Percentiles rank a stretch among this genome's conserved stretches.
Evolutionary conservation across 53 echinoderm and acorn worm genomes (phyloP).

Genomic region (Holothuria leucospilota): DNA sequence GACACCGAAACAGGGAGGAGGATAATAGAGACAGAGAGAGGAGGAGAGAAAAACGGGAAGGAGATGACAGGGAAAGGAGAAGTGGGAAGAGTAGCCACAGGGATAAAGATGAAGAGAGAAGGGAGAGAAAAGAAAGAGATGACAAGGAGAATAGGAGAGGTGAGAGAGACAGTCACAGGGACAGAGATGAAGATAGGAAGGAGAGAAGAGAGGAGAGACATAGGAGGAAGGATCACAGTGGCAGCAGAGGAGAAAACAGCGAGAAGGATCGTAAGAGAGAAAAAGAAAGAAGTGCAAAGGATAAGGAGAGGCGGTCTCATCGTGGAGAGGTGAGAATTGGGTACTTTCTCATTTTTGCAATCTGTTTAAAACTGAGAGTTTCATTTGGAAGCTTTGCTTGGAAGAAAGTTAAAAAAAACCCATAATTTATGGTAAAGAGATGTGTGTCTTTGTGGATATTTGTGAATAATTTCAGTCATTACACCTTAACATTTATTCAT

Average conservation of each 20-base stretch:
- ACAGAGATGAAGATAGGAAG: slow-evolving; percentile 44
- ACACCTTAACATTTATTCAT: too few species aligned
- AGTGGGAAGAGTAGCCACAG: slow-evolving; percentile 15
- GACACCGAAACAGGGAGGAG: slow-evolving; percentile 30
- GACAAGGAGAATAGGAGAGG: neutral
- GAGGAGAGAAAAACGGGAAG: neutral
- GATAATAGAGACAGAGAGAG: slow-evolving; percentile 30
- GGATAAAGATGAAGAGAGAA: slow-evolving; percentile 48
- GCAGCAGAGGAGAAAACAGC: slow-evolving; percentile 44
- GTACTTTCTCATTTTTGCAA: neutral
- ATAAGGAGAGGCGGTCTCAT: slow-evolving; percentile 43
- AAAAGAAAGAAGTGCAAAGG: slow-evolving; percentile 45
- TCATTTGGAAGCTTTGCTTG: too few species aligned
- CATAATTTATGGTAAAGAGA: too few species aligned
- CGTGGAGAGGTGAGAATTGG: slow-evolving; percentile 40
- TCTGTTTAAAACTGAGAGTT: too few species aligned
- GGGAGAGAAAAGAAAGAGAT: slow-evolving; percentile 19
- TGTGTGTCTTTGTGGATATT: too few species aligned
- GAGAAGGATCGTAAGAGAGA: slow-evolving; percentile 49
- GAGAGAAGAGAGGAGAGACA: slow-evolving; percentile 2
- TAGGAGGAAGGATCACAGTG: slow-evolving; percentile 17
- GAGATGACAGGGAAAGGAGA: neutral
- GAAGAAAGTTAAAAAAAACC: too few species aligned
- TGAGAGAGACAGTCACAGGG: slow-evolving; percentile 6
- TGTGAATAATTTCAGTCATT: too few species aligned